Evolutionary conservation across 1,140 invertebrate genomes (phyloP).

Genomic region (Scylla paramamosain): DNA sequence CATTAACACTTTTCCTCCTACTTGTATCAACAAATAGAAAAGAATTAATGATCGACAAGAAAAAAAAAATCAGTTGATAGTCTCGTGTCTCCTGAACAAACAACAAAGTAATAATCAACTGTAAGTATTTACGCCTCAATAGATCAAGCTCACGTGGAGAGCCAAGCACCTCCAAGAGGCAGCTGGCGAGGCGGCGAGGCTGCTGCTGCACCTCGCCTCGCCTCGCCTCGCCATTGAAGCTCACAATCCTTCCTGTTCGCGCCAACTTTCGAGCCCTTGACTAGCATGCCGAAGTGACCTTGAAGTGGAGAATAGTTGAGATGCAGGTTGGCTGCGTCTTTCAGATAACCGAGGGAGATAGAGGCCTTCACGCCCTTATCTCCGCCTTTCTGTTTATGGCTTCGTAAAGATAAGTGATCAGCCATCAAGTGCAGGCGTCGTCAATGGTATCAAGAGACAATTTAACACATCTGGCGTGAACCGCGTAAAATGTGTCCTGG

Average conservation of each 20-base stretch:
- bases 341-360: neutral
- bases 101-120: neutral
- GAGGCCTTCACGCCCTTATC: neutral
- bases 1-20: no score
- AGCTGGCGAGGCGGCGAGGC: neutral
- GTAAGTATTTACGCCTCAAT: neutral
- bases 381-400: neutral
- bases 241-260: neutral
- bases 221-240: neutral
- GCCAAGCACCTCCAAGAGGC: neutral
- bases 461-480: neutral
- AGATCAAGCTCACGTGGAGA: neutral
- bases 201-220: neutral
- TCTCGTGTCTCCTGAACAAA: neutral
- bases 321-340: neutral
- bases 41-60: neutral
- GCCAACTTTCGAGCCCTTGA: neutral
- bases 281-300: neutral
- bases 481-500: neutral
- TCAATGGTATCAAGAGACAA: constrained; percentile 14
- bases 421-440: neutral
- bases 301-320: neutral
- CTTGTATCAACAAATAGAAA: no score
- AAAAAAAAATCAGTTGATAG: neutral
- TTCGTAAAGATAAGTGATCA: neutral